Percentiles rank a stretch among this genome's conserved stretches.
phyloP scores from a whole-genome alignment of 2,797 vertebrate genomes.

The Falco berigora region DNA sequence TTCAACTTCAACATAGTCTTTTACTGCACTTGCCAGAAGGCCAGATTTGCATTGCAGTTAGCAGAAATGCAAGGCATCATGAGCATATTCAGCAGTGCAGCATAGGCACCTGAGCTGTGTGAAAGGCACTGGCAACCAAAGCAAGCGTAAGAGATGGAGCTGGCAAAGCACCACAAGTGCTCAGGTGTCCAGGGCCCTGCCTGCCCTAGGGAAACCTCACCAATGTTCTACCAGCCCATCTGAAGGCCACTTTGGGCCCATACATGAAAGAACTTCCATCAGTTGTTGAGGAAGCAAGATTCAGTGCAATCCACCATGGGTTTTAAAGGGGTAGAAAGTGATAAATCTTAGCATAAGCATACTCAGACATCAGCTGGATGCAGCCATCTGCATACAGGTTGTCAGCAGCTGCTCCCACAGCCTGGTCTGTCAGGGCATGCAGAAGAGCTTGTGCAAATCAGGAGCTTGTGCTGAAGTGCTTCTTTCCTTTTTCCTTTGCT shows the following conservation, averaged over 20 bases:
- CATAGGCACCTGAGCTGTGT: neutral
- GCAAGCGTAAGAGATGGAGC: neutral
- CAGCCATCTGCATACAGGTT: neutral
- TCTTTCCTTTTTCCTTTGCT: neutral
- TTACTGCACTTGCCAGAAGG: neutral
- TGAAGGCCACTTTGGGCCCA: neutral
- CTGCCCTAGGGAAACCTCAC: neutral
- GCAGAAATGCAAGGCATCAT: neutral
- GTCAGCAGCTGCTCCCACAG: neutral
- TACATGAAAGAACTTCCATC: neutral
- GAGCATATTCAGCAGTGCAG: neutral
- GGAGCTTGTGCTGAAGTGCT: rapidly evolving
- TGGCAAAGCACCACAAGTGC: neutral
- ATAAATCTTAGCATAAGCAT: neutral
- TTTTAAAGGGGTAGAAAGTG: neutral
- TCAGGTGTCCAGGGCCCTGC: neutral
- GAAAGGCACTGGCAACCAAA: neutral
- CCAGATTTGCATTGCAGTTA: neutral
- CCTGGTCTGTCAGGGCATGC: neutral
- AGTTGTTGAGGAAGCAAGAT: neutral
- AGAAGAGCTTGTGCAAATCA: neutral
- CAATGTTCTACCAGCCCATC: neutral
- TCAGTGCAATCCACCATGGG: neutral
- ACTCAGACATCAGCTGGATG: neutral
- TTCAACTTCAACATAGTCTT: neutral